Conservation (phyloP, 2,888 invertebrate species). For the Dermolepida albohirtum region DNA sequence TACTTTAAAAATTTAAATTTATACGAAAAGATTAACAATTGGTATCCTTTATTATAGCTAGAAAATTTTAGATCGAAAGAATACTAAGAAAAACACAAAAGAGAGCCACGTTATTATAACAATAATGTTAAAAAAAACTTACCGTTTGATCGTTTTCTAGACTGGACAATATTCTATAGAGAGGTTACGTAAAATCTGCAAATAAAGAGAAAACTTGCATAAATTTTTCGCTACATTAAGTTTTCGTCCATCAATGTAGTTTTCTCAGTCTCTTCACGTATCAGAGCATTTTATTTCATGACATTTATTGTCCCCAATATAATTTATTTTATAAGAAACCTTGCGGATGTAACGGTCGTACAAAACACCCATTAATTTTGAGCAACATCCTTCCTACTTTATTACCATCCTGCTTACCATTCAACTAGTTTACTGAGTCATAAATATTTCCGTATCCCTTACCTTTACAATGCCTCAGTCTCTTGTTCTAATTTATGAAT, state of each 20-base stretch:
- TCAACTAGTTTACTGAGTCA: slow-evolving; percentile 31
- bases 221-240: slow-evolving; percentile 13
- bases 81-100: no score
- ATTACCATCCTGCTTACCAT: slow-evolving; percentile 9
- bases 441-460: slow-evolving; percentile 29
- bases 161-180: background rate
- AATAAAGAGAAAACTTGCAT: slow-evolving; percentile 15
- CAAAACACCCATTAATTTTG: slow-evolving; percentile 25
- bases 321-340: slow-evolving; percentile 21
- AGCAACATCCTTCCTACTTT: slow-evolving; percentile 18
- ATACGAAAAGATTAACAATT: no score
- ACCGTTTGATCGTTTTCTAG: slow-evolving; percentile 4
- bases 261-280: slow-evolving; percentile 6
- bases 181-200: slow-evolving; percentile 1
- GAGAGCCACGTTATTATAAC: background rate
- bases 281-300: background rate
- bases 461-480: slow-evolving; percentile 13
- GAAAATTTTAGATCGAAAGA: no score
- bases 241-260: background rate
- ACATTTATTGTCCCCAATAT: background rate
- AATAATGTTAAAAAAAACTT: slow-evolving; percentile 22
- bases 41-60: no score
- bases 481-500: slow-evolving; percentile 23
- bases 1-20: no score
- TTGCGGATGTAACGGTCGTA: slow-evolving; percentile 2